Conservation (phyloP, 2,113 vertebrate genomes). For the Alosa alosa region DNA sequence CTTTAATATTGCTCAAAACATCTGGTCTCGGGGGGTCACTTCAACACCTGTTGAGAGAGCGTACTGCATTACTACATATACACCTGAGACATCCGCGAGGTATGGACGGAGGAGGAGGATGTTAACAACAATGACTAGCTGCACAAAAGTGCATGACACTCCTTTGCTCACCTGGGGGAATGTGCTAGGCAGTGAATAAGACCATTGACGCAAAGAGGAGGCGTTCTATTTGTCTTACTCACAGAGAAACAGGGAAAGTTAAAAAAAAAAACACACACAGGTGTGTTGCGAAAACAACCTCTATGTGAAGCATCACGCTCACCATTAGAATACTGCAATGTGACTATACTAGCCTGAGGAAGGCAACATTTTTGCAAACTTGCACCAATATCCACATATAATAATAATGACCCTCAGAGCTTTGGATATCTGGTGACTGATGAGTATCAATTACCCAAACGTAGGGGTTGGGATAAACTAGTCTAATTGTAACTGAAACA, state of each 20-base stretch:
- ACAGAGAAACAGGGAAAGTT: neutral
- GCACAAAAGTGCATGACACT: slow-evolving; percentile 26
- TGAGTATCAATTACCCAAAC: neutral
- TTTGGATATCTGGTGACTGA: neutral
- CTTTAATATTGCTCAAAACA: slow-evolving; percentile 28
- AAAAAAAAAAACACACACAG: neutral
- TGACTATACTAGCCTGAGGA: neutral
- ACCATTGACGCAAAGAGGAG: slow-evolving; percentile 28
- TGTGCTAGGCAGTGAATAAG: slow-evolving; percentile 28
- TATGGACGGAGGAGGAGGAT: neutral
- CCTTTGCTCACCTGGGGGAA: slow-evolving; percentile 43
- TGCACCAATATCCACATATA: neutral
- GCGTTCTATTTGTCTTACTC: slow-evolving; percentile 29
- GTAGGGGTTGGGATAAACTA: neutral
- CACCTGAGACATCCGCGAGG: slow-evolving; percentile 16
- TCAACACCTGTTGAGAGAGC: slow-evolving; percentile 31
- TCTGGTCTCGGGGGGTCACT: slow-evolving; percentile 32
- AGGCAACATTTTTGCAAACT: neutral
- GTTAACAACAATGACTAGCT: neutral
- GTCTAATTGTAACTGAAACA: neutral
- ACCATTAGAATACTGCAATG: neutral
- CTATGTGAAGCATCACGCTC: neutral
- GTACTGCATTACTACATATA: slow-evolving; percentile 21
- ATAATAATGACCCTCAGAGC: neutral
- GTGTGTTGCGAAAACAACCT: neutral